Evolutionary conservation across 1,140 invertebrate species (phyloP).

Genomic region (Drosophila lowei): DNA sequence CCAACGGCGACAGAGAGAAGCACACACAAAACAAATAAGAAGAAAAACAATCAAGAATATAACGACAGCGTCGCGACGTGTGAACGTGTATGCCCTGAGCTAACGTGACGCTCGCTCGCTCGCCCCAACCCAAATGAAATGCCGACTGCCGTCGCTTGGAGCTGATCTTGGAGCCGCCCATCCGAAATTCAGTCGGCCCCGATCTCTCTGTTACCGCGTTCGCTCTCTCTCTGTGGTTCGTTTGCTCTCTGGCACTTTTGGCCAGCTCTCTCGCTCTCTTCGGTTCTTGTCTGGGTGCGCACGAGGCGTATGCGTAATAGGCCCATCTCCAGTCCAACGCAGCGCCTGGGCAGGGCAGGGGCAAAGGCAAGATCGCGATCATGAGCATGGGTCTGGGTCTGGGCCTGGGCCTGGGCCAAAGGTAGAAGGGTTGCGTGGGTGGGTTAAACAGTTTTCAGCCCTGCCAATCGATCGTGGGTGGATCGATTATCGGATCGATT

Average conservation of each 20-base stretch:
- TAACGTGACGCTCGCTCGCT: too few relatives aligned
- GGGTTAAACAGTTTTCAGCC: conserved; percentile 19
- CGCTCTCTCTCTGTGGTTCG: background rate
- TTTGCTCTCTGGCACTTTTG: background rate
- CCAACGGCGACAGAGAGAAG: too few relatives aligned
- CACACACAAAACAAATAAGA: conserved; percentile 14
- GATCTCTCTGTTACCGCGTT: background rate
- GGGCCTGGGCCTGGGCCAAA: conserved; percentile 12
- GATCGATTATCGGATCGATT: conserved; percentile 24
- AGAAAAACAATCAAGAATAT: background rate
- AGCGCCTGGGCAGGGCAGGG: background rate
- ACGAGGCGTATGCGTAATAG: conserved; percentile 55
- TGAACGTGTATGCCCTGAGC: background rate
- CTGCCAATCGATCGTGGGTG: background rate
- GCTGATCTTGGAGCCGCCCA: too few relatives aligned
- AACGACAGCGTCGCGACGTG: conserved; percentile 1
- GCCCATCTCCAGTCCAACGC: too few relatives aligned
- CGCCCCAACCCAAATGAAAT: too few relatives aligned
- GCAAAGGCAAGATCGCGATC: too few relatives aligned
- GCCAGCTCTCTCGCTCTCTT: background rate
- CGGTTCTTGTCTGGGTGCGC: conserved; percentile 7
- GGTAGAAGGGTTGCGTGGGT: conserved; percentile 29
- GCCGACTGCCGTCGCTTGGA: too few relatives aligned
- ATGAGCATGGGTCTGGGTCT: background rate
- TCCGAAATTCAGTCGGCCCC: conserved; percentile 10